These are phyloP conservation scores for Heliconius ethilla DNA, from an alignment of 2,888 invertebrate genomes.

Conservation along the genomic window DNA sequence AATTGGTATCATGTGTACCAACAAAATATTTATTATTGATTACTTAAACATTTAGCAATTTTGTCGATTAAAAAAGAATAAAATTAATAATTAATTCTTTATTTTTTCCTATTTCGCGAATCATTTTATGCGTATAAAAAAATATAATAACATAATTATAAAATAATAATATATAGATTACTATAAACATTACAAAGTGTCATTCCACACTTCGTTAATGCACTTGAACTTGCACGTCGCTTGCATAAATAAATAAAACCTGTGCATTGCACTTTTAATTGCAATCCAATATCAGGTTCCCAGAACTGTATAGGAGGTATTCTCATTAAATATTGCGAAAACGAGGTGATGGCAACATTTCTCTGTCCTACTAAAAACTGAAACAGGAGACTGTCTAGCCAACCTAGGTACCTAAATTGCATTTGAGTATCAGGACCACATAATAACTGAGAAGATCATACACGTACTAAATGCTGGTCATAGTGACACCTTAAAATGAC, in stretches of 20 bases:
- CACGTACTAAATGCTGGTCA: no score
- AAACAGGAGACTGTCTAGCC: neutral
- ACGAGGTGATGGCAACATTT: neutral
- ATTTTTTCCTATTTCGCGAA: no score
- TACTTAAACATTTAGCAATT: no score
- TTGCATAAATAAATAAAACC: neutral
- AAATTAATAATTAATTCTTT: no score
- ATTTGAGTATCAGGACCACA: slow-evolving; percentile 25
- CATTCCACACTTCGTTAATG: neutral
- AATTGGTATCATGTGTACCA: no score
- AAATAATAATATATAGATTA: no score
- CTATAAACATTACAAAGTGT: no score
- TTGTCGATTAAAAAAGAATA: no score
- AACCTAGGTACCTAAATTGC: slow-evolving; percentile 1
- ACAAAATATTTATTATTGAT: no score
- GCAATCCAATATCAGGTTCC: slow-evolving; percentile 9
- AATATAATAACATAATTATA: no score
- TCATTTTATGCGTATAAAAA: no score
- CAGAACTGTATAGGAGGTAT: neutral
- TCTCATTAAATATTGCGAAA: neutral
- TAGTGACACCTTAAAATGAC: no score
- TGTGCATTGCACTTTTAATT: slow-evolving; percentile 16
- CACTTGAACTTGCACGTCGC: slow-evolving; percentile 3
- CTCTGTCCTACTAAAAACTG: slow-evolving; percentile 13
- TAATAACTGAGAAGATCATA: slow-evolving; percentile 2